Evolutionary conservation across 2,888 invertebrate genomes (phyloP), one percentile per base, ranked within the genome.

Genomic region (Lottia scabra): DNA sequence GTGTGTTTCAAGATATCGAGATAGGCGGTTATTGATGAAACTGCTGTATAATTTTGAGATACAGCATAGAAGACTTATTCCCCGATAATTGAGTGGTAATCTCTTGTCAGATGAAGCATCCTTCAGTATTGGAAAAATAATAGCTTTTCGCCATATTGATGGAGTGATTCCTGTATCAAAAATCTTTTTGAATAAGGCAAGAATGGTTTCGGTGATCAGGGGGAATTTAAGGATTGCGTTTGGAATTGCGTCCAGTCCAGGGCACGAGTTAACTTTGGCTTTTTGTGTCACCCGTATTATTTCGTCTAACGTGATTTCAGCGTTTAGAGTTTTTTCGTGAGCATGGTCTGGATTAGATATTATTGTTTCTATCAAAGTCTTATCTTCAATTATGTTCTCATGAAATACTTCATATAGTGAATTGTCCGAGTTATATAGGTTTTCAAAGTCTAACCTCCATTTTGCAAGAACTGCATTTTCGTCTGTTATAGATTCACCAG

Each of bases 51-150:
- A 23, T 23, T 43, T 66, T 15, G 66, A 30, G 15, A 15, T 38
- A 43, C 38, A 30, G 15, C 27, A 10, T 23, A 27, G 16, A 43
- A 66, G 38, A 30, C 66, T 66, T 15, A 66, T 16, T 16, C 44
- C 66, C 26, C 45, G 16, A 45, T 66, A 66, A 23, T 66, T 38
- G n/a, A 66, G 38, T 30, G 43, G 66, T 30, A 45, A n/a, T 44
- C 45, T 44, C 45, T 27, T 27, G n/a, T 45, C 43, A n/a, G 67
- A n/a, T 43, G n/a, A 38, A n/a, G 67, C 30, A 26, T 66, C 45
- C 45, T 45, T 66, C 44, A 43, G 67, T 44, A 66, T 66, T 19
- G 67, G 67, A 16, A 44, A 16, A 8, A 66, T 19, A 66, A 66
- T 43, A 45, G 67, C 16, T 43, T 66, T 38, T 16, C 26, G 13